Percentiles rank a stretch among this genome's conserved stretches.
Conservation (phyloP, 1,140 invertebrate species). For the Zophobas atratus region DNA sequence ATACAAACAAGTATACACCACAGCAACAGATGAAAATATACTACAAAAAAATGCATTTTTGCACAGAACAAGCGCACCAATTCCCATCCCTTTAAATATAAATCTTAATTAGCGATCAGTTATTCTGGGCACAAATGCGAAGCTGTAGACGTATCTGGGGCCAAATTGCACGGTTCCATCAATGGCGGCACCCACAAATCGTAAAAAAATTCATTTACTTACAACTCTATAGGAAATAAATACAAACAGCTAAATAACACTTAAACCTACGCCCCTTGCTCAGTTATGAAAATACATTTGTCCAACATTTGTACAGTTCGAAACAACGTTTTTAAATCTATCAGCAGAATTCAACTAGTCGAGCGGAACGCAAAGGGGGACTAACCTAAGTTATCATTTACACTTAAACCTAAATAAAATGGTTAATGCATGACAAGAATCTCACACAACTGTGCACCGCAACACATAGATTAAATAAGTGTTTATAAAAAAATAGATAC, state of each 20-base stretch:
- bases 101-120: neutral
- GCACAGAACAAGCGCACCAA: neutral
- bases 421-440: conserved; percentile 29
- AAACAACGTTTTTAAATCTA: conserved; percentile 5
- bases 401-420: conserved; percentile 13
- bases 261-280: conserved; percentile 26
- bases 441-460: conserved; percentile 23
- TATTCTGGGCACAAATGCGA: conserved; percentile 1
- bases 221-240: conserved; percentile 18
- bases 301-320: neutral
- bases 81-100: conserved; percentile 2
- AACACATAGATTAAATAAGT: conserved; percentile 22
- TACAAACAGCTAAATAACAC: conserved; percentile 35
- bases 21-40: conserved; percentile 39
- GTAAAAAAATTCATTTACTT: conserved; percentile 32
- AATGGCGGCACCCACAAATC: neutral
- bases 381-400: conserved; percentile 34
- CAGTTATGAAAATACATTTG: conserved; percentile 20
- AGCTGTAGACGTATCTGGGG: conserved; percentile 3
- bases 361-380: neutral
- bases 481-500: conserved; percentile 40
- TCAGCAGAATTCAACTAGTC: neutral
- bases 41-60: conserved; percentile 21
- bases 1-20: conserved; percentile 41
- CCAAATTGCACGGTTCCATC: conserved; percentile 17